Conservation (phyloP, 2,888 invertebrate species). For the Drosophila neoperkinsi region DNA sequence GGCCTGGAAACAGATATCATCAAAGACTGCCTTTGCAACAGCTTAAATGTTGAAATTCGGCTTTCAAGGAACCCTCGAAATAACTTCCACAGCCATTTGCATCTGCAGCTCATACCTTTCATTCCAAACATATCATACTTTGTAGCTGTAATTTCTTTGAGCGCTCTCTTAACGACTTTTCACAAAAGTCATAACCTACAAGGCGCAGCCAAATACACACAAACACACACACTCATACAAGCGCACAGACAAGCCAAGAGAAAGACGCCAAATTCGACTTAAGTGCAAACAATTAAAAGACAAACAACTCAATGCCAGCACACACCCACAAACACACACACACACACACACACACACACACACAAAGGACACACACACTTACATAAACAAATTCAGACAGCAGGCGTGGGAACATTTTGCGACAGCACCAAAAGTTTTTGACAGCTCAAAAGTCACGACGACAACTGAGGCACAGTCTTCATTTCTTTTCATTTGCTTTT, state of each 20-base stretch:
- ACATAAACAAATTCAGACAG: slow-evolving; percentile 17
- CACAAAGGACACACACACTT: slow-evolving; percentile 1
- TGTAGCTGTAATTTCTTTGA: slow-evolving; percentile 66
- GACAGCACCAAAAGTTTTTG: slow-evolving; percentile 66
- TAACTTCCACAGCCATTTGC: slow-evolving; percentile 3
- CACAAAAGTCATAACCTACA: slow-evolving; percentile 72
- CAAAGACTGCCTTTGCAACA: not conserved
- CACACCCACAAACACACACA: slow-evolving; percentile 13
- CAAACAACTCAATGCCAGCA: slow-evolving; percentile 73
- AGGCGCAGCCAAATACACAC: slow-evolving; percentile 34
- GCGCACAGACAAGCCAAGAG: slow-evolving; percentile 50
- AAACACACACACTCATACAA: slow-evolving; percentile 22
- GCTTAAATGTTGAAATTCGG: slow-evolving; percentile 8
- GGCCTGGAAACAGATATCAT: not conserved
- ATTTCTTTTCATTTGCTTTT: slow-evolving; percentile 24
- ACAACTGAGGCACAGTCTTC: slow-evolving; percentile 63
- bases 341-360: slow-evolving; percentile 9
- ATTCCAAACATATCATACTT: slow-evolving; percentile 52
- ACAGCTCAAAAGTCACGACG: slow-evolving; percentile 73
- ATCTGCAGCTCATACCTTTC: slow-evolving; percentile 14
- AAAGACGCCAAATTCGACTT: slow-evolving; percentile 64
- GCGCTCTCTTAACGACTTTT: slow-evolving; percentile 69
- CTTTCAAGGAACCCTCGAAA: slow-evolving; percentile 3
- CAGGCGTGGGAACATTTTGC: slow-evolving; percentile 56
- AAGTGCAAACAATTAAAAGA: slow-evolving; percentile 80